A percentile compares a stretch with the other conserved stretches of the same genome.
Evolutionary conservation across 2,797 vertebrate genomes (phyloP).

Genomic region (Argya squamiceps): DNA sequence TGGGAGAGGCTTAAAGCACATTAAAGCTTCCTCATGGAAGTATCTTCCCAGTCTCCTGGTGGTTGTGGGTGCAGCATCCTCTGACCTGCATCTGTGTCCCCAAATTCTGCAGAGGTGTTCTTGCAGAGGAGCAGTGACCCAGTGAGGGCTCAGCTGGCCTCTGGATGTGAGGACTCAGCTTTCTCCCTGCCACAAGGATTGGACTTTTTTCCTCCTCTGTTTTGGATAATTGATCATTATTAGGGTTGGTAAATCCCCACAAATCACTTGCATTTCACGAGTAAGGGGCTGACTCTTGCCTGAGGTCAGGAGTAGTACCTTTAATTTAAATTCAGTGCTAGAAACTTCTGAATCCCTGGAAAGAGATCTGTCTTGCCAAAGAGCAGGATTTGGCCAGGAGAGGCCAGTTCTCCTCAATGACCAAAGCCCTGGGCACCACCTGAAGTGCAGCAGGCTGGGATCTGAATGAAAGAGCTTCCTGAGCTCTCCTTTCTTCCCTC

Average conservation of each 20-base stretch:
- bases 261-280: neutral
- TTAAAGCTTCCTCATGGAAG: neutral
- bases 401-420: neutral
- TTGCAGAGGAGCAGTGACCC: neutral
- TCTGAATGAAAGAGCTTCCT: neutral
- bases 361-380: neutral
- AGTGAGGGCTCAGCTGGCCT: accelerated
- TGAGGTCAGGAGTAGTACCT: neutral
- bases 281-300: neutral
- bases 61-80: neutral
- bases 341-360: neutral
- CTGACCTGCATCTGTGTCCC: neutral
- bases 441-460: neutral
- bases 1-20: neutral
- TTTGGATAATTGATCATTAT: neutral
- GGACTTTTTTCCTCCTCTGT: accelerated
- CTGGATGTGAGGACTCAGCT: neutral
- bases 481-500: neutral
- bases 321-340: neutral
- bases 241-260: neutral
- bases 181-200: neutral
- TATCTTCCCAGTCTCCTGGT: neutral
- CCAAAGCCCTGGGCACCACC: neutral
- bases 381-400: neutral
- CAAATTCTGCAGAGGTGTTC: neutral